These are phyloP conservation scores for Pseudobourletiella spinata DNA, from an alignment of 1,140 invertebrate genomes.

Conservation along the genomic window DNA sequence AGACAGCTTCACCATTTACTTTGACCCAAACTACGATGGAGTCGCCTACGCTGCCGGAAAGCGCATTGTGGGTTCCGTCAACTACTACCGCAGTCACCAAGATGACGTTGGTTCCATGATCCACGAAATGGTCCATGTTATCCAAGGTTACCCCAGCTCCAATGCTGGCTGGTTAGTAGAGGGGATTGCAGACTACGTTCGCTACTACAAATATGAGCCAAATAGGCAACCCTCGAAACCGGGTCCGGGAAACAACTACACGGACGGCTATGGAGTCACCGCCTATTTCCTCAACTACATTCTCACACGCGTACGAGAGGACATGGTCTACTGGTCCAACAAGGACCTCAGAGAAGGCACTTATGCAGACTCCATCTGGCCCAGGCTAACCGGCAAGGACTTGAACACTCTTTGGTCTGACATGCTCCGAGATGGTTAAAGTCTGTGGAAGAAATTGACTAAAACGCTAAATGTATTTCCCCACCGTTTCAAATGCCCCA, in stretches of 20 bases:
- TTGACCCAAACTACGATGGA: conserved; percentile 32
- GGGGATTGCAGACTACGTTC: conserved; percentile 31
- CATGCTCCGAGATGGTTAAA: too few species aligned
- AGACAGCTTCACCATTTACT: conserved; percentile 20
- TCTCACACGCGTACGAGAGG: not conserved
- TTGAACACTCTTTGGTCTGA: conserved; percentile 24
- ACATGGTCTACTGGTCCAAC: conserved; percentile 21
- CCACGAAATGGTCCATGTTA: conserved; percentile 32
- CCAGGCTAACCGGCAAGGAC: conserved; percentile 22
- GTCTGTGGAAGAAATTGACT: too few species aligned
- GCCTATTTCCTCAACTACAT: conserved; percentile 30
- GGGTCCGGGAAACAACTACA: conserved; percentile 8
- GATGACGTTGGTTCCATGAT: conserved; percentile 32
- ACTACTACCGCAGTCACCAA: conserved; percentile 26
- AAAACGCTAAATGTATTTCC: too few species aligned
- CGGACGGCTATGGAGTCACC: conserved; percentile 27
- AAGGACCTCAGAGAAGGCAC: conserved; percentile 28
- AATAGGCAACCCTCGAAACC: conserved; percentile 24
- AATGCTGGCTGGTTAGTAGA: conserved; percentile 26
- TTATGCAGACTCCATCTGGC: conserved; percentile 21
- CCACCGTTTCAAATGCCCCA: too few species aligned
- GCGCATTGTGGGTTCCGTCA: conserved; percentile 22
- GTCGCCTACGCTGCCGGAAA: conserved; percentile 27
- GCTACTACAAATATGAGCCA: conserved; percentile 31
- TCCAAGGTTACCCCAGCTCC: conserved; percentile 15